Conservation (phyloP, 2,113 vertebrate genomes). For the Ranitomeya variabilis region DNA sequence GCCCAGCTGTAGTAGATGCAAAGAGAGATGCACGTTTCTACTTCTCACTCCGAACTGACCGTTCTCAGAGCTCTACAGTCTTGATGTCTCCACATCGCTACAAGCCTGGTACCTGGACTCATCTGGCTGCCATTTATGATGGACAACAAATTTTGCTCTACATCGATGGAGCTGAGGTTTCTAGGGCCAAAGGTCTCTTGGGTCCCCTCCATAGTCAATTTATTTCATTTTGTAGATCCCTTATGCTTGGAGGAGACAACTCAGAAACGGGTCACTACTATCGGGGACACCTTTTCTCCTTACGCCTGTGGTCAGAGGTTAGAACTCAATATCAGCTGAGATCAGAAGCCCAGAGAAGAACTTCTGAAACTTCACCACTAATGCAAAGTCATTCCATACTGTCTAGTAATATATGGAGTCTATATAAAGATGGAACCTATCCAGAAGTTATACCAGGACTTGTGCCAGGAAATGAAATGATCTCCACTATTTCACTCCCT, state of each 20-base stretch:
- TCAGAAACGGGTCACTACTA: slow-evolving; percentile 77
- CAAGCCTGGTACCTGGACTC: slow-evolving; percentile 80
- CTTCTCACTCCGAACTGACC: slow-evolving; percentile 91
- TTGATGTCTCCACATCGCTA: slow-evolving; percentile 79
- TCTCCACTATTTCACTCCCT: slow-evolving; percentile 78
- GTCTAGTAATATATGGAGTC: slow-evolving; percentile 69
- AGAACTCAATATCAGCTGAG: slow-evolving; percentile 76
- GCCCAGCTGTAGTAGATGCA: slow-evolving; percentile 70
- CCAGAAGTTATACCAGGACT: slow-evolving; percentile 74
- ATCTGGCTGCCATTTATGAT: slow-evolving; percentile 84
- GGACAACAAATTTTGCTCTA: slow-evolving; percentile 84
- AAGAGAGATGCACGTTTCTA: slow-evolving; percentile 87
- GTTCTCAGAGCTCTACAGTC: slow-evolving; percentile 76
- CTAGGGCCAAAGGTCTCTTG: slow-evolving; percentile 75
- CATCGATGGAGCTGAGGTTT: slow-evolving; percentile 85
- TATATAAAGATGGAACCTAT: slow-evolving; percentile 75
- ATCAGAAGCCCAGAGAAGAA: slow-evolving; percentile 42
- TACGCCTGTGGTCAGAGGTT: slow-evolving; percentile 77
- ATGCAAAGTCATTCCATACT: slow-evolving; percentile 72
- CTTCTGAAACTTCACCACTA: slow-evolving; percentile 64
- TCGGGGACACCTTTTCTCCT: slow-evolving; percentile 81
- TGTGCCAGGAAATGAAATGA: slow-evolving; percentile 66
- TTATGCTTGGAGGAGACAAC: slow-evolving; percentile 86
- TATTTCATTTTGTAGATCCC: slow-evolving; percentile 85
- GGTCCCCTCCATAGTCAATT: slow-evolving; percentile 87